phyloP scores from a whole-genome alignment of 1,140 invertebrate species.

The Procambarus virginalis region DNA sequence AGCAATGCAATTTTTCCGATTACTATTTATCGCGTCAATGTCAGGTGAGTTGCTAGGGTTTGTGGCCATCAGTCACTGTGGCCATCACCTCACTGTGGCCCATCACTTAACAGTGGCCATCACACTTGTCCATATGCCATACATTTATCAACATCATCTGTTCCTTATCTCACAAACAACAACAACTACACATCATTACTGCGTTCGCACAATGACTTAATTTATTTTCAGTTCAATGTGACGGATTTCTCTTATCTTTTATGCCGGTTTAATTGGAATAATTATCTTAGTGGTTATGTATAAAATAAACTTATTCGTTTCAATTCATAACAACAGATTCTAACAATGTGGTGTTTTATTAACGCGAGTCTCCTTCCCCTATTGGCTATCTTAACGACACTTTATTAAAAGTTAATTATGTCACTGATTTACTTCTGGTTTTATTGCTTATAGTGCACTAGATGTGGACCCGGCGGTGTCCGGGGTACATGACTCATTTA shows the following conservation, averaged over 20 bases:
- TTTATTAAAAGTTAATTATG: neutral
- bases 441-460: too few species aligned
- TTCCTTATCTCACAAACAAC: neutral
- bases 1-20: too few species aligned
- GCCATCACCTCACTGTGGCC: too few species aligned
- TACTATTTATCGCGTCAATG: too few species aligned
- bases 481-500: too few species aligned
- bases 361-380: neutral
- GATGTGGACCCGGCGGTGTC: too few species aligned
- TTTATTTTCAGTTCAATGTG: conserved; percentile 5
- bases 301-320: neutral
- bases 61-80: too few species aligned
- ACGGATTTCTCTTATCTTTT: neutral
- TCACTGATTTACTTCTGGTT: neutral
- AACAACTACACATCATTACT: neutral
- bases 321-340: neutral
- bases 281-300: neutral
- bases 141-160: neutral
- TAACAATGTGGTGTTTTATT: too few species aligned
- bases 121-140: neutral
- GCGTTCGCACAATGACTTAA: neutral
- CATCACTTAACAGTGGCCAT: too few species aligned
- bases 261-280: neutral
- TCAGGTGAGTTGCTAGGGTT: too few species aligned
- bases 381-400: neutral